Conservation (phyloP, 2,797 vertebrate species). For the Crypturellus tataupa region DNA sequence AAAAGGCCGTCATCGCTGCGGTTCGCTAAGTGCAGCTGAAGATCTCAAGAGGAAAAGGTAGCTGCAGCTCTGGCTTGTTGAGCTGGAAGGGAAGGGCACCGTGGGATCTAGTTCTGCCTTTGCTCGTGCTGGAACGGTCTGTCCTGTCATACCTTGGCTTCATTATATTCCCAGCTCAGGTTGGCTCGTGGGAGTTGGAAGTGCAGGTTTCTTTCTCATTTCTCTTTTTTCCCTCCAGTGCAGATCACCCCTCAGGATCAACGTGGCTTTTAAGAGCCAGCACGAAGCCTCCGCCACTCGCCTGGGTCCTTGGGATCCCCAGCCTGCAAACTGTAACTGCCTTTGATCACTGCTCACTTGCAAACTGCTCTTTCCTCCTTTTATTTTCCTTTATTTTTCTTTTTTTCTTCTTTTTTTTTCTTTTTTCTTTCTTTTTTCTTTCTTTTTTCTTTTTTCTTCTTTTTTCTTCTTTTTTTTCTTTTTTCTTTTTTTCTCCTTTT, state of each 20-base stretch:
- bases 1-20: not conserved
- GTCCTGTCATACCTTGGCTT: not conserved
- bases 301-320: not conserved
- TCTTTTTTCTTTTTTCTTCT: no score
- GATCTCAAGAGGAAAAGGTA: not conserved
- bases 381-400: not conserved
- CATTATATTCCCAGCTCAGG: not conserved
- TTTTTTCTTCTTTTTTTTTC: not conserved
- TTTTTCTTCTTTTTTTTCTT: not conserved
- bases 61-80: not conserved
- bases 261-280: not conserved
- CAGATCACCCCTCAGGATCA: not conserved
- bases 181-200: constrained; percentile 13
- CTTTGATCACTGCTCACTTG: not conserved
- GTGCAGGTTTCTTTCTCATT: not conserved
- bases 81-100: constrained; percentile 10
- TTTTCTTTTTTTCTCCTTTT: not conserved
- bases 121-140: not conserved
- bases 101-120: constrained; percentile 19
- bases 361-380: not conserved
- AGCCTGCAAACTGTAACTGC: not conserved
- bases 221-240: not conserved
- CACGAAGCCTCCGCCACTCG: not conserved
- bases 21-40: not conserved
- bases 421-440: not conserved